phyloP scores from a whole-genome alignment of 2,888 invertebrate species.

The Drosophila mayaguana region DNA sequence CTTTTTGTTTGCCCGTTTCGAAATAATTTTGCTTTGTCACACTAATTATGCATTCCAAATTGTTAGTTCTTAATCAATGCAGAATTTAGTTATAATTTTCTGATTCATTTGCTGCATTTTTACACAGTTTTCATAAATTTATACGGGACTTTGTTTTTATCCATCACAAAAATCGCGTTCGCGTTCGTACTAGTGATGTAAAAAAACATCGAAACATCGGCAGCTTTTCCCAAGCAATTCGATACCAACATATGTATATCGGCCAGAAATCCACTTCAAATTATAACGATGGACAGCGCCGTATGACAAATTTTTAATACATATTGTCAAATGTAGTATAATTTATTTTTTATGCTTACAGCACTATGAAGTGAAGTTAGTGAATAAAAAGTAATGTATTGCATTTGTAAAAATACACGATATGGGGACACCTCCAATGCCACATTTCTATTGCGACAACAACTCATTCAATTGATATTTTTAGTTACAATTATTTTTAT shows the following conservation, averaged over 20 bases:
- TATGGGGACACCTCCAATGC: neutral
- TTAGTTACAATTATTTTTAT: neutral
- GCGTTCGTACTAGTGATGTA: conserved; percentile 57
- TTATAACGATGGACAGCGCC: neutral
- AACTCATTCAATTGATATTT: neutral
- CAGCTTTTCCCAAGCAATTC: conserved; percentile 25
- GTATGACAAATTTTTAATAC: neutral
- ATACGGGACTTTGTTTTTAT: conserved; percentile 77
- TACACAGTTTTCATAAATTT: conserved; percentile 60
- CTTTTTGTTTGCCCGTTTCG: conserved; percentile 61
- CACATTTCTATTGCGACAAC: accelerated
- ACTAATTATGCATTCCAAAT: conserved; percentile 59
- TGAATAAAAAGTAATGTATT: neutral
- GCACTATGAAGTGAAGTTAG: neutral
- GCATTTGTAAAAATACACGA: neutral
- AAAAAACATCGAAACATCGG: conserved; percentile 45
- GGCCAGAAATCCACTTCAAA: conserved; percentile 10
- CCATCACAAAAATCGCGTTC: conserved; percentile 71
- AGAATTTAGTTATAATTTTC: conserved; percentile 59
- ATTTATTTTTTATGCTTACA: neutral
- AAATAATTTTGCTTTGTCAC: conserved; percentile 52
- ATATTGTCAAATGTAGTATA: neutral
- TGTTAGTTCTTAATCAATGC: conserved; percentile 53
- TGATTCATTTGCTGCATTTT: conserved; percentile 58
- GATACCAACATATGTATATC: conserved; percentile 24